Base-by-base conservation (phyloP, 2,888 invertebrate species). In the Trypoxylon attenuatum region DNA sequence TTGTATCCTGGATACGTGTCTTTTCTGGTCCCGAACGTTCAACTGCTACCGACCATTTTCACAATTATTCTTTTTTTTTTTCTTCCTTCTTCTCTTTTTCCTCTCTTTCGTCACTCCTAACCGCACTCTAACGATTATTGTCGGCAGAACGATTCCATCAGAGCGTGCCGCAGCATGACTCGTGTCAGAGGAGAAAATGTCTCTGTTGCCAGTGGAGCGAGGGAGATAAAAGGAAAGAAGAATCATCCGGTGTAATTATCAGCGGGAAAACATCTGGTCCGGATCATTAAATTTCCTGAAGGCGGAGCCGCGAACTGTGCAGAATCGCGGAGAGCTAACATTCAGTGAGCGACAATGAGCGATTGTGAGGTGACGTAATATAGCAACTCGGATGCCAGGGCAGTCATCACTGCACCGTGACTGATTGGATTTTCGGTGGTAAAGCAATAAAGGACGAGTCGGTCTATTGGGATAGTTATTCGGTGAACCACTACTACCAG, bases 351-450 rank as follows among this genome's bases (percentile, higher is more conserved):
- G 61, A 77, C 72, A 80, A 78, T 76, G 66, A 64, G 39, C 64
- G 59, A 72, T 77, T 79, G 69, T 70, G 54, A 39, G 61, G 43
- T 78, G 76, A 78, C 76, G 78, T 65, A 81, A 80, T 57, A 0
- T 1, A 45, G 18, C 46, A 25, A 39, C 54, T 41, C 53, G 68
- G 67, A 73, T 66, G 59, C 50, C 43, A 13, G n/a, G 13, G 6
- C 33, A 33, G 4, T 33, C 33, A 33, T n/a, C n/a, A 33, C 5
- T 33, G 33, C 4, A 54, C 50, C 55, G 41, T 27, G 38, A 50
- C 42, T 58, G 57, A 73, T 65, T 67, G 43, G 41, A 68, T 71
- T 71, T 72, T 74, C 56, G 49, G 45, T 43, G 29, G 22, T 47
- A 41, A 19, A 25, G 23, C n/a, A n/a, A n/a, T n/a, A n/a, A n/a